Base-by-base conservation (phyloP, 2,888 invertebrate genomes). In the Drosophila antonietae region DNA sequence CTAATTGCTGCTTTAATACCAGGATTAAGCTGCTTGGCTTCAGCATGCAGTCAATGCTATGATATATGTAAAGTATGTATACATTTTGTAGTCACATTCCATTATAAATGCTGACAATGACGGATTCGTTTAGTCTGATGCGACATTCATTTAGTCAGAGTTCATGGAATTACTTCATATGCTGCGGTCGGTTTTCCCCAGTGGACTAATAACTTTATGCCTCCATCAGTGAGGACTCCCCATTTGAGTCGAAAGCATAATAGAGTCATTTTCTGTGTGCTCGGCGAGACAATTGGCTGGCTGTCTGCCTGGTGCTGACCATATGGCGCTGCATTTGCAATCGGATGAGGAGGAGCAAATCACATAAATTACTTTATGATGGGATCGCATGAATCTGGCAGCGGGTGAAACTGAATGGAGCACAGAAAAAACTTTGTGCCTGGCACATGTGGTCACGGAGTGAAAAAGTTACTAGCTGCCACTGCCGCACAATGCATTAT, bases 341-440 rank as follows among this genome's bases (percentile, higher is more conserved):
- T 84, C 80, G 56, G 75, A 77, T 70, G 49, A 12, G 62, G 33
- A 57, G 18, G 52, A 58, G 67, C 55, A 82, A 85, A 86, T 85
- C 88, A 86, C 90, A 86, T 86, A 86, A 89, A 86, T 86, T 88
- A 89, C 88, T 83, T 86, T 86, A 89, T 88, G 86, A 86, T 89
- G 88, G 81, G 70, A 73, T 74, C 77, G 64, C 73, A 79, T 80
- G 83, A 85, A 81, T 85, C 88, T 79, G 80, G 60, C 66, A 63
- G 62, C 37, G 78, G 62, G 75, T 57, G 57, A 7, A 58, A 59
- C 43, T 18, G 44, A 44, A 33, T 35, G 57, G 44, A 57, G 43
- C 20, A 57, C 15, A 23, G 43, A 33, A 57, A 31, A 57, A 66
- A 89, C 85, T 71, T 85, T 89, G 70, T 41, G 53, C 56, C 47